Evolutionary conservation across 2,888 invertebrate genomes (phyloP), one percentile per base, ranked within the genome.

Genomic region (Drosophila tripunctata): DNA sequence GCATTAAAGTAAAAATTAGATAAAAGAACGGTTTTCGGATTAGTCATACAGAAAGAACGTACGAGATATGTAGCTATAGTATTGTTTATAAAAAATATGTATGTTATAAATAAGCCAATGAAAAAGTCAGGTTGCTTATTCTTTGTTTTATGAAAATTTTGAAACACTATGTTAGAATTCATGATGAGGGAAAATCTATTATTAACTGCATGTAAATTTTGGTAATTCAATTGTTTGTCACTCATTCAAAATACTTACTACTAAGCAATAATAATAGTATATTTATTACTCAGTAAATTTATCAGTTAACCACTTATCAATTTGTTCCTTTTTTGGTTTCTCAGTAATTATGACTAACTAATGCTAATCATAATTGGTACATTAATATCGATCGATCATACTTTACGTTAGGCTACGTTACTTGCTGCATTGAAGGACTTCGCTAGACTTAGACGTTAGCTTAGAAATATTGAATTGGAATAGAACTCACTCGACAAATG

Each of bases 401-500:
- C n/a, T n/a, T n/a, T n/a, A n/a, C n/a, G n/a, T n/a, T n/a, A n/a
- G n/a, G n/a, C n/a, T n/a, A n/a, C n/a, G n/a, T n/a, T n/a, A n/a
- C n/a, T n/a, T n/a, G n/a, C n/a, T 4, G 15, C 10, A 2, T 15
- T 17, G 24, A 4, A 50, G 7, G 24, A 3, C 33, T 50, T 21
- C 12, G 38, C 50, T 24, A 45, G 5, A 10, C 55, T n/a, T n/a
- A n/a, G n/a, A n/a, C n/a, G 1, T 3, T 24, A 19, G 33, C 5
- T 14, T 47, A 6, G 6, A 24, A 12, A 17, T 3, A 17, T 57
- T 4, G 6, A 0, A 10, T 21, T 27, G 5, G 4, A 7, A 40
- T 44, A 5, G 4, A 47, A 93, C 96, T 95, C 92, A 97, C 96
- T 97, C 98, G 12, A 99, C 98, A 90, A 98, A 98, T 40, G 97